A percentile compares a stretch with the other conserved stretches of the same genome.
Conservation (phyloP, 2,113 vertebrate genomes). For the Pangasianodon hypophthalmus region DNA sequence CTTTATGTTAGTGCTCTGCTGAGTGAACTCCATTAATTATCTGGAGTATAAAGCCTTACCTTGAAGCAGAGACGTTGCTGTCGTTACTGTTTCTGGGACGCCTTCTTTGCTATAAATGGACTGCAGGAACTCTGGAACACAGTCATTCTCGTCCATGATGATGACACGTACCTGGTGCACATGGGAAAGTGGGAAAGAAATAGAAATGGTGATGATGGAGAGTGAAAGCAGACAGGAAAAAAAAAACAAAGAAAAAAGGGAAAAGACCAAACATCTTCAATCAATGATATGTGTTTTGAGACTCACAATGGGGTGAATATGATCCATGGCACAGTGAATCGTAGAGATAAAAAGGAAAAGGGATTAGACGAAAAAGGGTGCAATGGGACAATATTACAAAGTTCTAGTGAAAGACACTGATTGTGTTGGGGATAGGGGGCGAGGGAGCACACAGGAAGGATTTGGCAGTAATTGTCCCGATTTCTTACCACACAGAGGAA, state of each 20-base stretch:
- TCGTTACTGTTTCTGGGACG: constrained; percentile 84
- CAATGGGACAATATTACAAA: constrained; percentile 10
- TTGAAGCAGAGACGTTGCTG: constrained; percentile 85
- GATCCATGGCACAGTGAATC: background rate
- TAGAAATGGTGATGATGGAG: background rate
- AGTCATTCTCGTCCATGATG: constrained; percentile 85
- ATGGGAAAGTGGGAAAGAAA: background rate
- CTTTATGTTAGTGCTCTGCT: background rate
- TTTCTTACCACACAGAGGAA: constrained; percentile 42
- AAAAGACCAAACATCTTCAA: background rate
- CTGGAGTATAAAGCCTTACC: constrained; percentile 65
- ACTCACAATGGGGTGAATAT: background rate
- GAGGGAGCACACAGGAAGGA: constrained; percentile 17
- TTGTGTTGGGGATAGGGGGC: constrained; percentile 34
- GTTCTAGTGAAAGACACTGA: constrained; percentile 42
- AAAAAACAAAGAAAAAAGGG: background rate
- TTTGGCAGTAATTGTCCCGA: constrained; percentile 46
- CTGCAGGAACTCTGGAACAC: constrained; percentile 84
- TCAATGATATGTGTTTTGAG: background rate
- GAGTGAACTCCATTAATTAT: background rate
- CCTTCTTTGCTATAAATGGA: constrained; percentile 84
- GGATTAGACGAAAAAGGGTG: constrained; percentile 23
- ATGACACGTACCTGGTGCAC: constrained; percentile 77
- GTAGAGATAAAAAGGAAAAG: background rate
- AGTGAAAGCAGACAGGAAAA: background rate